Conservation (phyloP, 2,888 invertebrate species). For the Agrochola circellaris region DNA sequence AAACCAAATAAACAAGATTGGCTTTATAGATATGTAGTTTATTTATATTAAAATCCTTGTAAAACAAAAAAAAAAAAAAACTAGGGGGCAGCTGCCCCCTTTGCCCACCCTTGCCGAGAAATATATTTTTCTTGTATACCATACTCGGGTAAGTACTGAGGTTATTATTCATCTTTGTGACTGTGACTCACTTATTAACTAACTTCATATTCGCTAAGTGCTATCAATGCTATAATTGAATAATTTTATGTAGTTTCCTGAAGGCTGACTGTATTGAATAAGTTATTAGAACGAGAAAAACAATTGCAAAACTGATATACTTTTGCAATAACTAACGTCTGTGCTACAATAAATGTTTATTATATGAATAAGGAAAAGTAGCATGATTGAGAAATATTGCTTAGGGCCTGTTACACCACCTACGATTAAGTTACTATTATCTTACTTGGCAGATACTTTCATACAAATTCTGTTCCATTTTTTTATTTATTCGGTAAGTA, state of each 20-base stretch:
- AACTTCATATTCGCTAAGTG: background rate
- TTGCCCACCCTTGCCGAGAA: background rate
- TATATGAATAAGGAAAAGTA: background rate
- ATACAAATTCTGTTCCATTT: too few relatives aligned
- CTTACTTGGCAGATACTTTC: too few relatives aligned
- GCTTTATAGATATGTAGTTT: too few relatives aligned
- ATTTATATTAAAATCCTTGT: too few relatives aligned
- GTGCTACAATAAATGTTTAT: slow-evolving; percentile 3
- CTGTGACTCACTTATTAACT: slow-evolving; percentile 15
- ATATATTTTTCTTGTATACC: background rate
- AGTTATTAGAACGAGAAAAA: background rate
- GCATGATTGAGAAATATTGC: background rate
- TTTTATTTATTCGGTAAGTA: too few relatives aligned
- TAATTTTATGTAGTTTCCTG: slow-evolving; percentile 29
- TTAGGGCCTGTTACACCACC: background rate
- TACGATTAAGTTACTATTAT: too few relatives aligned
- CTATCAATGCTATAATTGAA: slow-evolving; percentile 4
- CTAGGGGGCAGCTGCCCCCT: too few relatives aligned
- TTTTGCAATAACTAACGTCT: background rate
- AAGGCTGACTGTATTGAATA: slow-evolving; percentile 5
- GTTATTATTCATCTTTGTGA: background rate
- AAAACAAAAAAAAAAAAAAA: too few relatives aligned
- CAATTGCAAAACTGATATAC: slow-evolving; percentile 9
- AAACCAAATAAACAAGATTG: too few relatives aligned
- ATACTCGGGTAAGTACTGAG: background rate